These are phyloP conservation scores for Henicopernis longicauda DNA, from an alignment of 2,113 vertebrate species.

Conservation along the genomic window DNA sequence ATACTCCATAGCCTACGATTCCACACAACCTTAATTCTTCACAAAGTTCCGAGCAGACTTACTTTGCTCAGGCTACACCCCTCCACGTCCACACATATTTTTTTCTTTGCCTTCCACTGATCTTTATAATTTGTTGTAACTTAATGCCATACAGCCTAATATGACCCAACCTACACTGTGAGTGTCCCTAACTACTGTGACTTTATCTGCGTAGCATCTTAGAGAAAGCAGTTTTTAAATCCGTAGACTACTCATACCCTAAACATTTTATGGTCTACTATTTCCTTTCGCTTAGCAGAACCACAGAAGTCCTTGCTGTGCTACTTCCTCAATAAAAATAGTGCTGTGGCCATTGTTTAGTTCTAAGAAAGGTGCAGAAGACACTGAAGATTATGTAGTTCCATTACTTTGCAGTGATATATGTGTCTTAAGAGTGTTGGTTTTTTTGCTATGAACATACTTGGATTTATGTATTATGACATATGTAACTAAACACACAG, in stretches of 20 bases:
- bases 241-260: not conserved
- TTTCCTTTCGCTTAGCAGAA: not conserved
- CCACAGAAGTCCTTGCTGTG: not conserved
- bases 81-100: accelerated
- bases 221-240: not conserved
- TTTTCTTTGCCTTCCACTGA: not conserved
- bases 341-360: not conserved
- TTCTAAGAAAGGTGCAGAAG: not conserved
- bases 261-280: not conserved
- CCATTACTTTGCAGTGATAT: not conserved
- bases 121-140: not conserved
- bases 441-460: not conserved
- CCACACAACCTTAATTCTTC: not conserved
- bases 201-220: not conserved
- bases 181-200: not conserved
- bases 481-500: not conserved
- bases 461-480: not conserved
- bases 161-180: not conserved
- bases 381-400: not conserved
- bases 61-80: not conserved
- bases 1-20: not conserved
- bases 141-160: not conserved
- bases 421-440: not conserved
- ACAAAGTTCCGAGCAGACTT: not conserved
- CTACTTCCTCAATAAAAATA: not conserved